Evolutionary conservation across 2,113 vertebrate genomes (phyloP).

Genomic region (Equus przewalskii): DNA sequence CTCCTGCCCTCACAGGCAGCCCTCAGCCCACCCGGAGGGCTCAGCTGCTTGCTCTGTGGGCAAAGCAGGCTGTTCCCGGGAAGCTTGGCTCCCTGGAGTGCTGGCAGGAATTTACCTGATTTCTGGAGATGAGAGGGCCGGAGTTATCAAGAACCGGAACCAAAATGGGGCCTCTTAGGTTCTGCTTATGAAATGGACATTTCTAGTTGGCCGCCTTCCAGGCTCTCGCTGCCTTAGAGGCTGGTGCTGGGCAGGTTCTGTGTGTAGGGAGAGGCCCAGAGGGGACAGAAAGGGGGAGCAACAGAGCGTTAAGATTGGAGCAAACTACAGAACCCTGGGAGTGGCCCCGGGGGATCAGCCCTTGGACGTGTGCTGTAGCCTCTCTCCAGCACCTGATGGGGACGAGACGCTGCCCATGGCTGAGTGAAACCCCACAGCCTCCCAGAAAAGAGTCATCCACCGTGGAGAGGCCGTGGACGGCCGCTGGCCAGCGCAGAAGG

Average conservation of each 20-base stretch:
- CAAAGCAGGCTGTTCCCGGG: neutral
- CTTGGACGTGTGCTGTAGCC: rapidly evolving
- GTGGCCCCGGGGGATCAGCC: too few relatives aligned
- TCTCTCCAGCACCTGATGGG: neutral
- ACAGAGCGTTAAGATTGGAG: neutral
- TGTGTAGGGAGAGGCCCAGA: neutral
- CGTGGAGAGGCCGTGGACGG: neutral
- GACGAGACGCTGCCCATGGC: neutral
- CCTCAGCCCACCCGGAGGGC: neutral
- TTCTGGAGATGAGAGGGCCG: neutral
- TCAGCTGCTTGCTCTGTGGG: neutral
- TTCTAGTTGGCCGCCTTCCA: neutral
- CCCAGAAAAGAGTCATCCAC: neutral
- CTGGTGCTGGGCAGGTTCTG: rapidly evolving
- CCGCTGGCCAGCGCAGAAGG: neutral
- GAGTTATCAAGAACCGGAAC: neutral
- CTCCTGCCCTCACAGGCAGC: neutral
- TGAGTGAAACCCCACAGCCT: neutral
- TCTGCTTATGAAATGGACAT: neutral
- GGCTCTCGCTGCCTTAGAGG: neutral
- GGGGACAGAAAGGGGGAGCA: neutral
- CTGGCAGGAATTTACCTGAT: neutral
- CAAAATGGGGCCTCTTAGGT: neutral
- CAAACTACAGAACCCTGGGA: neutral
- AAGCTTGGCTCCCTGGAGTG: too few relatives aligned